Evolutionary conservation across 2,888 invertebrate genomes (phyloP), one percentile per base, ranked within the genome.

Genomic region (Caenorhabditis uteleia): DNA sequence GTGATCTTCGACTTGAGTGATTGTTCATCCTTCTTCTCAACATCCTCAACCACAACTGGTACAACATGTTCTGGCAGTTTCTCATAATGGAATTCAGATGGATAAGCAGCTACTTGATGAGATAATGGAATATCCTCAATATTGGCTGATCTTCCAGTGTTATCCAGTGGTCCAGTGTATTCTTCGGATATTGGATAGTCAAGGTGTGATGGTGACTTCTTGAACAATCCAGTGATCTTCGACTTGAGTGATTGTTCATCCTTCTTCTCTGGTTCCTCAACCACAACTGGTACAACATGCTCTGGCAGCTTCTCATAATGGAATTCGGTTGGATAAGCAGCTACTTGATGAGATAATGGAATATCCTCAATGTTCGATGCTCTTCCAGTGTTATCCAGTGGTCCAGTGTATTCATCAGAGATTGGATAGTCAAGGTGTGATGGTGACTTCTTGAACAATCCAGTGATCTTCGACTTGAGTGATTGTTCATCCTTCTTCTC

Each of bases 241-340:
- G 58, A 68, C 33, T 64, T 46, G 18, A 70, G 23, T 14, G 59
- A 60, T 21, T 65, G 39, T 20, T 55, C 54, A 18, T 55, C 54
- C 46, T 55, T 55, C 46, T 55, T 55, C 38, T 48, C 56, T 27
- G 56, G 43, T 27, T 56, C 47, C 12, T 55, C 55, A 16, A 55
- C 23, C 5, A 55, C 55, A 23, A 48, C 43, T 44, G 48, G 43
- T 18, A 47, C 34, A 20, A 43, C 36, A 7, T 38, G 54, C 20
- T 54, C 54, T n/a, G 45, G 54, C 26, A 46, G 44, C 25, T 54
- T 54, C 23, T 54, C 54, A 39, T 54, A 54, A 18, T 39, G 29
- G 46, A 46, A 54, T 29, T 54, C 54, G 16, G 54, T 29, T 39
- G 54, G 72, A 36, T 36, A 36, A 18, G 4, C 20, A 3, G 16